phyloP scores from a whole-genome alignment of 2,888 invertebrate genomes.

The Phrixothrix hirtus region DNA sequence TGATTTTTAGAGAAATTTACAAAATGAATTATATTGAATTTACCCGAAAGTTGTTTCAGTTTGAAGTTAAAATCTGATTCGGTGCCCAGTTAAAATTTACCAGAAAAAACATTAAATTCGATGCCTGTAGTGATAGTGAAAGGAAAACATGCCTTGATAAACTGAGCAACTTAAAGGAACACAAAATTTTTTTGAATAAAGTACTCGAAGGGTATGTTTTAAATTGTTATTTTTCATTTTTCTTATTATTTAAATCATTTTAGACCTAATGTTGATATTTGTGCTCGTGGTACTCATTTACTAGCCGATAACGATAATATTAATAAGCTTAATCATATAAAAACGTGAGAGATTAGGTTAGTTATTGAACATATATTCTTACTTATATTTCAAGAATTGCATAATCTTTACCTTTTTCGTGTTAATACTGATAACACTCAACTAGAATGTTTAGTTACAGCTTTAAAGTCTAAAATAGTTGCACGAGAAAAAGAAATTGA shows the following conservation, averaged over 20 bases:
- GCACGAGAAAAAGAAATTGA: not conserved
- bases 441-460: not conserved
- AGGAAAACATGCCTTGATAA: not conserved
- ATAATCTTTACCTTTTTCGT: not conserved
- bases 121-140: not conserved
- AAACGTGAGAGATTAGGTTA: not conserved
- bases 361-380: not conserved
- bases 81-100: not conserved
- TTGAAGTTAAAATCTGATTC: slow-evolving; percentile 1
- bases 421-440: not conserved
- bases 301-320: not conserved
- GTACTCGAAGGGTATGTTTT: not conserved
- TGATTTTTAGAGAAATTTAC: slow-evolving; percentile 3
- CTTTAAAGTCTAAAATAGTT: not conserved
- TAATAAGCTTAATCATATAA: not conserved
- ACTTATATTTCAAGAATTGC: not conserved
- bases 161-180: not conserved
- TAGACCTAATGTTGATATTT: not conserved
- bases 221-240: not conserved
- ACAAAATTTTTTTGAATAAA: not conserved
- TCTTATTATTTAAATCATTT: not conserved
- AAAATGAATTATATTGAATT: slow-evolving; percentile 1
- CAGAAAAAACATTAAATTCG: not conserved
- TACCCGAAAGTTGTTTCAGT: not conserved
- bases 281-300: not conserved